Evolutionary conservation across 2,888 invertebrate genomes (phyloP).

Genomic region (Drosophila tanythrix): DNA sequence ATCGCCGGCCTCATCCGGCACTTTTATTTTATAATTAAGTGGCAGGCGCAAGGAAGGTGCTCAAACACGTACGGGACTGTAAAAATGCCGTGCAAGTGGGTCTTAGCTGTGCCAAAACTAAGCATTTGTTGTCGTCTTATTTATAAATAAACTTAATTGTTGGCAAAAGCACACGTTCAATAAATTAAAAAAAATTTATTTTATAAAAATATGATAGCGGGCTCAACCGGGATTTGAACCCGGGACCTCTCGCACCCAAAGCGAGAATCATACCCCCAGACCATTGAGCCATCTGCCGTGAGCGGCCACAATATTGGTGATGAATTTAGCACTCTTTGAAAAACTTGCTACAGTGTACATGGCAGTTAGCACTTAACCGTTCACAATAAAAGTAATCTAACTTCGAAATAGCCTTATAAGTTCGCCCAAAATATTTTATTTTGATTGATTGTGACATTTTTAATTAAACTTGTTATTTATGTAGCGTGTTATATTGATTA

Average conservation of each 20-base stretch:
- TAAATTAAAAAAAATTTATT: not conserved
- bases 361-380: conserved; percentile 19
- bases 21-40: conserved; percentile 69
- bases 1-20: conserved; percentile 48
- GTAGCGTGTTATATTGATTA: not conserved
- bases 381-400: not conserved
- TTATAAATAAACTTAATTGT: not conserved
- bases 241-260: conserved; percentile 85
- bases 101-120: not conserved
- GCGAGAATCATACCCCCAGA: conserved; percentile 85
- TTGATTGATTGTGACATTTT: not conserved
- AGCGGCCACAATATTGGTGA: fast-evolving
- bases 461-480: not conserved
- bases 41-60: conserved; percentile 44
- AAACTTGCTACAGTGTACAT: fast-evolving
- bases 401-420: not conserved
- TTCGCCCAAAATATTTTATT: not conserved
- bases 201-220: conserved; percentile 39
- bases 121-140: not conserved
- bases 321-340: not conserved
- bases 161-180: not conserved
- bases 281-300: conserved; percentile 80
- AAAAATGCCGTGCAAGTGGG: conserved; percentile 39
- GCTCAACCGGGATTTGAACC: conserved; percentile 85
- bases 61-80: conserved; percentile 40